phyloP scores from a whole-genome alignment of 2,888 invertebrate species.

The Ariolimax columbianus region DNA sequence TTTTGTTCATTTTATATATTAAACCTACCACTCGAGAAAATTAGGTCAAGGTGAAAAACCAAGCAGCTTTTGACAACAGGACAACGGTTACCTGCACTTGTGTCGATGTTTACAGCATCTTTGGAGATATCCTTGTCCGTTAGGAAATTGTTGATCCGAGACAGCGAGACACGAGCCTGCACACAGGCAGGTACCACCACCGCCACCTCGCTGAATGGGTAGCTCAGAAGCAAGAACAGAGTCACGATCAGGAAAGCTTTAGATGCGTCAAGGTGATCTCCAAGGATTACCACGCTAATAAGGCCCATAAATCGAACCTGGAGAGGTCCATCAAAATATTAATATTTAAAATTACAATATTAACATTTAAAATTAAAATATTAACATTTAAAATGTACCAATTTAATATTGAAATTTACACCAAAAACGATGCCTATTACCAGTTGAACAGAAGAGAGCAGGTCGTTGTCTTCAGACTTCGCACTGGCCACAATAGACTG shows the following conservation, averaged over 20 bases:
- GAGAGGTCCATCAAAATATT: neutral
- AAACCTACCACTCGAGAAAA: no score
- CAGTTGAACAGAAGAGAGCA: no score
- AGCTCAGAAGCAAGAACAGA: constrained; percentile 26
- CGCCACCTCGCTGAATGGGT: constrained; percentile 25
- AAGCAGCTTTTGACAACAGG: no score
- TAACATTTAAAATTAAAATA: no score
- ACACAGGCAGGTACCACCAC: constrained; percentile 27
- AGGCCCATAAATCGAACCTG: constrained; percentile 21
- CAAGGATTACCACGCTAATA: neutral
- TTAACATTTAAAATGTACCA: no score
- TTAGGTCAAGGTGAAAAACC: no score
- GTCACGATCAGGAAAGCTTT: constrained; percentile 32
- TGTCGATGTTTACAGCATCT: constrained; percentile 7
- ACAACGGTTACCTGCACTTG: constrained; percentile 13
- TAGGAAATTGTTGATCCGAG: constrained; percentile 28
- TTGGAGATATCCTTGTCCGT: constrained; percentile 34
- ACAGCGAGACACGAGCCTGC: constrained; percentile 21
- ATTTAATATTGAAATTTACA: no score
- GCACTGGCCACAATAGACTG: no score
- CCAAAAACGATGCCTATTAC: no score
- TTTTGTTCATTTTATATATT: no score
- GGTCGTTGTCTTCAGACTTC: no score
- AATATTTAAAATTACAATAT: no score
- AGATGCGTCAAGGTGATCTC: constrained; percentile 26